Evolutionary conservation across 1,140 invertebrate species (phyloP).

Genomic region (Bradysia coprophila): DNA sequence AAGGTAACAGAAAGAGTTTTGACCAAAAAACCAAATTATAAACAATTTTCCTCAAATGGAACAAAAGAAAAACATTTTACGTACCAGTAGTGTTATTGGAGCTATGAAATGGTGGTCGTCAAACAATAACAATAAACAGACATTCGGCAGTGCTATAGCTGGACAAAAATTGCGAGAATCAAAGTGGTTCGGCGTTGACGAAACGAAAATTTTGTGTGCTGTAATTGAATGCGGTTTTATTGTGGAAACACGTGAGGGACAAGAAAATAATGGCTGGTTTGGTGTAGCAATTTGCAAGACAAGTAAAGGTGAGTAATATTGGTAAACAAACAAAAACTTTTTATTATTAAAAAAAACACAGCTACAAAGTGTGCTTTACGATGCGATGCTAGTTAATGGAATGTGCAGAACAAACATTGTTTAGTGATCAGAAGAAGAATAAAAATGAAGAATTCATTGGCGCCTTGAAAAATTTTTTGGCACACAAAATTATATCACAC

Average conservation of each 20-base stretch:
- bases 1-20: too few species aligned
- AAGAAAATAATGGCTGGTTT: conserved; percentile 18
- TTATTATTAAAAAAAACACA: not conserved
- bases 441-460: too few species aligned
- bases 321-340: too few species aligned
- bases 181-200: conserved; percentile 45
- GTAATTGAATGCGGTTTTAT: conserved; percentile 48
- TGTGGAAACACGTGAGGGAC: conserved; percentile 34
- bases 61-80: not conserved
- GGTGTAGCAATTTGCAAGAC: conserved; percentile 42
- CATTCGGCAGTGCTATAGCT: conserved; percentile 38
- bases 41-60: conserved; percentile 1
- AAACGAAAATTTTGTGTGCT: conserved; percentile 41
- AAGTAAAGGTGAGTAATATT: conserved; percentile 37
- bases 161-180: conserved; percentile 44
- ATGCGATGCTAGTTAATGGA: too few species aligned
- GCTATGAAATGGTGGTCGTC: not conserved
- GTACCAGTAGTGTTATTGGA: not conserved
- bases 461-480: too few species aligned
- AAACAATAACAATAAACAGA: conserved; percentile 5
- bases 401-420: too few species aligned
- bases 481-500: too few species aligned
- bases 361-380: not conserved
- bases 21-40: too few species aligned
- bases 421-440: too few species aligned